Evolutionary conservation across 2,113 vertebrate genomes (phyloP), one percentile per base, ranked within the genome.

Genomic region (Oreochromis aureus): DNA sequence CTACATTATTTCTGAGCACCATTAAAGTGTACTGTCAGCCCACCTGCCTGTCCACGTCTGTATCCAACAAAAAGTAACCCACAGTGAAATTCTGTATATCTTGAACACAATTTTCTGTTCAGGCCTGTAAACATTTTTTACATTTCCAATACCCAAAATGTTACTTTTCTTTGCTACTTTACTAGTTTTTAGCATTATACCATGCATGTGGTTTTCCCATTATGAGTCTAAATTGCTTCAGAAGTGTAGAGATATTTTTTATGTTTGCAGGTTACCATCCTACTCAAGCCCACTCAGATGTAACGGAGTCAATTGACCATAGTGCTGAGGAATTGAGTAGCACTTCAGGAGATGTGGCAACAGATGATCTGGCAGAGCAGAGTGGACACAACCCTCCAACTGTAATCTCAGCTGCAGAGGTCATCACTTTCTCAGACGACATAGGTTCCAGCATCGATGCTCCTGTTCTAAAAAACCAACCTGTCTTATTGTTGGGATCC

Each of bases 241-340:
- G 16, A 76, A 3, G 27, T 55, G 2, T 7, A 46, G 5, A 53
- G 6, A 8, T 8, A 0, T n/a, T 24, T 63, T 34, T 53, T 6
- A 44, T 9, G 12, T 56, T 90, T 5, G 1, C 93, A 96, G 96
- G 94, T 93, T 54, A 76, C 22, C 2, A 71, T 22, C 9, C 83
- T 83, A 90, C 86, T 83, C 46, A 86, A 54, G 79, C 71, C 58
- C 83, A n/a, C 12, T 73, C 90, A 27, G 51, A 51, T 69, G 48
- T 44, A 16, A 59, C 3, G 18, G 61, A 82, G 8, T 59, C 56
- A 2, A 19, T 61, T 6, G 18, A 53, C 24, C 48, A 63, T 2
- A 44, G 11, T 1, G 85, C 86, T n/a, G 88, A 88, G 22, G 82
- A 88, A 19, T 46, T 54, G 32, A 82, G 12, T 2, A 66, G 66